Evolutionary conservation across 2,113 vertebrate species (phyloP), one percentile per base, ranked within the genome.

Genomic region (Carassius auratus): DNA sequence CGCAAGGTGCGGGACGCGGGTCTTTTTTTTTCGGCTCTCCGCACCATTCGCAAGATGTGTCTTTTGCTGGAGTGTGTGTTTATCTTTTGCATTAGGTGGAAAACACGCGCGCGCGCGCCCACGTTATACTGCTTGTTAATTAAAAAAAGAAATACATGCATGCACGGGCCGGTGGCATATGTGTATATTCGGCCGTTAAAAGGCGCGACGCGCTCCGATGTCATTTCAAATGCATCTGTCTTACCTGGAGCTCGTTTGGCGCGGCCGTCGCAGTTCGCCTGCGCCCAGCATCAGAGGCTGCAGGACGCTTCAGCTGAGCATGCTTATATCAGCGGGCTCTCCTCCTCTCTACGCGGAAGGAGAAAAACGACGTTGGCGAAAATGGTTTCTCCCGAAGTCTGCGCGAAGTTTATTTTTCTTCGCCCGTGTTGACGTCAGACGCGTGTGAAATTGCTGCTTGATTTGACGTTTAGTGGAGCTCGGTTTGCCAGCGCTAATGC

Each of bases 381-480:
- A 94, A 95, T 93, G 93, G 93, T 94, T 94, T 93, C 92, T 94
- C 90, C 92, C 93, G 91, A 92, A 94, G 87, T 93, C 88, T 90
- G 84, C 68, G 85, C 81, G 62, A 94, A 95, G 91, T 94, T 94
- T 91, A 88, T 88, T 33, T 87, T 74, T 69, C 89, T 76, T 88
- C 57, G 30, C 42, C 89, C 68, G 88, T 26, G 84, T 84, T 87
- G 81, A 62, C 68, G 21, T 52, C 84, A 79, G 75, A 75, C 81
- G 26, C 26, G 69, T 64, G 73, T 83, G 85, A 77, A n/a, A 64
- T 84, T 68, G 79, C 79, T 79, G 73, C 84, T 87, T 76, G 90
- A 85, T 86, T 86, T 85, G 89, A 73, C 75, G 64, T 87, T 76
- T 75, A 66, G 57, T 64, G 76, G 59, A 77, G 75, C 81, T 84